These are phyloP conservation scores for Ennomos quercinarius DNA, from an alignment of 2,888 invertebrate species.

Conservation along the genomic window DNA sequence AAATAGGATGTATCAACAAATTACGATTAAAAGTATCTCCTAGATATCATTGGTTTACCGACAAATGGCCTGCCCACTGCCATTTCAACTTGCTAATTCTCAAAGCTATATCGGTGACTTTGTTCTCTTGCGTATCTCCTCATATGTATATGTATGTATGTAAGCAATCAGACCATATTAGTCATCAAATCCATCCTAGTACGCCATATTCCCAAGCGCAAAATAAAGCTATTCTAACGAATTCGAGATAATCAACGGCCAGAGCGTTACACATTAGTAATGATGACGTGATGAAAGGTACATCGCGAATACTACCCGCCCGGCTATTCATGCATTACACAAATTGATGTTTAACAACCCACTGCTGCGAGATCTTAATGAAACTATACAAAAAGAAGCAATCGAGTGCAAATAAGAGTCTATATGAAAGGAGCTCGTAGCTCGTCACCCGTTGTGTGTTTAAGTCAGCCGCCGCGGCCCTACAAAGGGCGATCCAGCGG, in stretches of 20 bases:
- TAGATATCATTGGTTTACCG: too few species aligned
- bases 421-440: constrained; percentile 72
- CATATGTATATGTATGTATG: too few species aligned
- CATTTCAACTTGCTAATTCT: too few species aligned
- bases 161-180: too few species aligned
- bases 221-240: constrained; percentile 34
- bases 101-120: too few species aligned
- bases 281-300: constrained; percentile 50
- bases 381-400: constrained; percentile 76
- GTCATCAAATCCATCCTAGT: too few species aligned
- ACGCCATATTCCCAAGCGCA: constrained; percentile 22
- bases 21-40: too few species aligned
- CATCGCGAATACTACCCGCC: constrained; percentile 52
- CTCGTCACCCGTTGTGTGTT: constrained; percentile 85
- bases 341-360: constrained; percentile 79
- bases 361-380: constrained; percentile 71
- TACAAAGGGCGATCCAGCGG: constrained; percentile 81
- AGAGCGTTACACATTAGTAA: constrained; percentile 50
- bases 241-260: constrained; percentile 43
- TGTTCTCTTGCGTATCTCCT: too few species aligned
- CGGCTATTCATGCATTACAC: constrained; percentile 60
- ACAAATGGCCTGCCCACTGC: too few species aligned
- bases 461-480: constrained; percentile 78
- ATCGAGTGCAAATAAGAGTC: constrained; percentile 83
- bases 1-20: too few species aligned